Percentiles rank a stretch among this genome's conserved stretches.
These are phyloP conservation scores for Drosophila cracens DNA, from an alignment of 2,888 invertebrate species.

Conservation along the genomic window DNA sequence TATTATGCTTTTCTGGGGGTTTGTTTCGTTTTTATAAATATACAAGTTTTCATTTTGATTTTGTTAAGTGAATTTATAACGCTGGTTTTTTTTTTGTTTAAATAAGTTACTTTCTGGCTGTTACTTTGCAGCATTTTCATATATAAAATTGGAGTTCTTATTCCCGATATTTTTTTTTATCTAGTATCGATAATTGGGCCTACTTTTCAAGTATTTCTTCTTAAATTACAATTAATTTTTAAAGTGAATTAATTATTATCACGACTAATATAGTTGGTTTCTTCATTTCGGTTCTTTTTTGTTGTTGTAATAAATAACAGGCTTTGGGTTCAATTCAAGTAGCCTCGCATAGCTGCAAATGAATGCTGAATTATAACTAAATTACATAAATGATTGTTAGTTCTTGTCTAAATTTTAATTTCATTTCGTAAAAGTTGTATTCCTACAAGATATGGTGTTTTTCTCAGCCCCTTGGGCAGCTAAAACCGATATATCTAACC, in stretches of 20 bases:
- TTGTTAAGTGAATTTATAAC: conserved; percentile 7
- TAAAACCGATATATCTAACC: conserved; percentile 31
- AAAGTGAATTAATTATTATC: conserved; percentile 63
- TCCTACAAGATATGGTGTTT: conserved; percentile 67
- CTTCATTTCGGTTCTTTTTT: conserved; percentile 7
- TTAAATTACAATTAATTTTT: conserved; percentile 40
- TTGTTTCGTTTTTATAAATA: conserved; percentile 43
- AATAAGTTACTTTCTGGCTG: conserved; percentile 19
- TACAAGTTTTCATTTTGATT: conserved; percentile 43
- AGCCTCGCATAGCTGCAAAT: conserved; percentile 3
- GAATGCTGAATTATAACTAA: conserved; percentile 31
- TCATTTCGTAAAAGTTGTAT: conserved; percentile 36
- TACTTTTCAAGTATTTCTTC: conserved; percentile 69
- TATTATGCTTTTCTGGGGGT: neutral
- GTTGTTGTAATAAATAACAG: conserved; percentile 24
- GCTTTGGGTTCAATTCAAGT: neutral
- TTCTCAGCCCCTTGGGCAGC: conserved; percentile 40
- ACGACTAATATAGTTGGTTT: conserved; percentile 58
- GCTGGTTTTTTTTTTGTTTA: conserved; percentile 6
- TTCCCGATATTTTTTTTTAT: conserved; percentile 24
- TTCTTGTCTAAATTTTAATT: conserved; percentile 22
- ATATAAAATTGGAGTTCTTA: conserved; percentile 47
- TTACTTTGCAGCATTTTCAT: conserved; percentile 28
- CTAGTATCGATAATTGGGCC: conserved; percentile 56
- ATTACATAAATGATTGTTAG: conserved; percentile 34